These are phyloP conservation scores for Ceratotherium simum DNA, from an alignment of 2,113 vertebrate species.

Conservation along the genomic window DNA sequence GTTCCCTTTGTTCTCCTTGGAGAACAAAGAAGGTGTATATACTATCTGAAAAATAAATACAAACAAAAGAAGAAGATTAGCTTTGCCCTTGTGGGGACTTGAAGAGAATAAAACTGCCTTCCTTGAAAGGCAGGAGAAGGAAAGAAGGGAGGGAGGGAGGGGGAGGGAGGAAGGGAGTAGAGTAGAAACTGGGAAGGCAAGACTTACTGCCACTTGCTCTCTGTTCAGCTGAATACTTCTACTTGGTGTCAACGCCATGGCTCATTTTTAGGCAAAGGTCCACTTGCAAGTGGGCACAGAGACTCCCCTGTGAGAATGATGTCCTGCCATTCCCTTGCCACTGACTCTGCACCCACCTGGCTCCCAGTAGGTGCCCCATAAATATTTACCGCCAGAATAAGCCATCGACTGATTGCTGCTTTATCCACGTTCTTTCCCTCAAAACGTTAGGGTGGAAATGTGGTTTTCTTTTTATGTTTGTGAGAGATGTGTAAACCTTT, in stretches of 20 bases:
- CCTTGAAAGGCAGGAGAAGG: not conserved
- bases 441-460: not conserved
- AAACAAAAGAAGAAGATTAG: slow-evolving; percentile 39
- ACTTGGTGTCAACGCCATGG: not conserved
- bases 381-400: not conserved
- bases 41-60: not conserved
- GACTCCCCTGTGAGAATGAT: not conserved
- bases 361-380: not conserved
- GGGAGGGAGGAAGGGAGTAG: not conserved
- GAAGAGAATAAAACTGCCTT: not conserved
- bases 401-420: not conserved
- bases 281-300: not conserved
- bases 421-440: not conserved
- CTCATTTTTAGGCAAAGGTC: not conserved
- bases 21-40: slow-evolving; percentile 13
- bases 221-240: not conserved
- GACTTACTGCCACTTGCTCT: not conserved
- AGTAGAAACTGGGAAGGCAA: not conserved
- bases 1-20: slow-evolving; percentile 13
- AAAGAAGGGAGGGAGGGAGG: not conserved
- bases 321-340: not conserved
- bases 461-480: not conserved
- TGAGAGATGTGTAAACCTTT: not conserved
- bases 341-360: not conserved
- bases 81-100: not conserved